Percentiles rank a stretch among this genome's conserved stretches.
These are phyloP conservation scores for Cosmorhoe ocellata DNA, from an alignment of 2,888 invertebrate genomes.

Conservation along the genomic window DNA sequence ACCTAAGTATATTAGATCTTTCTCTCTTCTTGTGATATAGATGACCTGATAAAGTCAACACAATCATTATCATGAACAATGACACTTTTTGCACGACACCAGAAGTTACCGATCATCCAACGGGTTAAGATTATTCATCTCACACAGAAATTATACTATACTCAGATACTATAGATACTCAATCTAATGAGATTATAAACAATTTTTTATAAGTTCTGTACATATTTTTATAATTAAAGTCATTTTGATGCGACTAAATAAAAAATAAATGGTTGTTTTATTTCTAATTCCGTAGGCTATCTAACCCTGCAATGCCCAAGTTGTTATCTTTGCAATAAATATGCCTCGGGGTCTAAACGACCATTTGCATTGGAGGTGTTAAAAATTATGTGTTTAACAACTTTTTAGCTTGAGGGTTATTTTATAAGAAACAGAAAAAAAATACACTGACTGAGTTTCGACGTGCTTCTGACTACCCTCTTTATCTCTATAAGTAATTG, in stretches of 20 bases:
- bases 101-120: constrained; percentile 6
- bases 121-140: constrained; percentile 18
- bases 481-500: too few species aligned
- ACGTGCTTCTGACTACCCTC: too few species aligned
- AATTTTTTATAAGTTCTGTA: too few species aligned
- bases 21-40: too few species aligned
- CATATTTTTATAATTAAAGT: background rate
- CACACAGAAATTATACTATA: background rate
- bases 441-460: too few species aligned
- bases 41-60: constrained; percentile 41
- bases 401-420: background rate
- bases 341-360: constrained; percentile 46
- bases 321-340: constrained; percentile 38
- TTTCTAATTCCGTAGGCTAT: constrained; percentile 50
- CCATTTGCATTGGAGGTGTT: constrained; percentile 46
- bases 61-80: constrained; percentile 46
- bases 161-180: too few species aligned
- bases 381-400: constrained; percentile 31
- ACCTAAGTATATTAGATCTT: background rate
- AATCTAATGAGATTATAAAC: too few species aligned
- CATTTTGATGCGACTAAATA: constrained; percentile 2
- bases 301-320: constrained; percentile 48
- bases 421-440: background rate
- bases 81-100: constrained; percentile 43
- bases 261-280: constrained; percentile 29